Percentiles rank a stretch among this genome's conserved stretches.
Evolutionary conservation across 2,797 vertebrate species (phyloP).

Genomic region (Xyrichtys novacula): DNA sequence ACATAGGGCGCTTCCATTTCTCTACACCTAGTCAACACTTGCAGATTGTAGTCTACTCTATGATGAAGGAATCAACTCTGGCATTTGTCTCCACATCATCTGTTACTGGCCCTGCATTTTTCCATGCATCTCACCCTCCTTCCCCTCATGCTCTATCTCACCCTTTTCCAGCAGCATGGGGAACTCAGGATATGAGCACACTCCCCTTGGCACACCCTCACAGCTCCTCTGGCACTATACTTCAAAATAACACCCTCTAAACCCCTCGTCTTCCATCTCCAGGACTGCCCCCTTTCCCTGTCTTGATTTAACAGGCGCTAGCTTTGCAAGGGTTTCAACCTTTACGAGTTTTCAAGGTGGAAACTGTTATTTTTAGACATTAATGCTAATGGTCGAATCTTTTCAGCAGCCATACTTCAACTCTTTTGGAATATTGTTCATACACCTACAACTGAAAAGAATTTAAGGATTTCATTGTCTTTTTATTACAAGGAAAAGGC

Average conservation of each 20-base stretch:
- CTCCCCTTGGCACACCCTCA: slow-evolving; percentile 80
- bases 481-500: too few species aligned
- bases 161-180: slow-evolving; percentile 54
- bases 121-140: slow-evolving; percentile 63
- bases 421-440: too few species aligned
- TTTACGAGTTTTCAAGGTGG: slow-evolving; percentile 66
- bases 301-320: slow-evolving; percentile 69
- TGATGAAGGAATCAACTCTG: slow-evolving; percentile 65
- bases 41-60: slow-evolving; percentile 56
- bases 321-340: slow-evolving; percentile 69
- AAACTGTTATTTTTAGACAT: slow-evolving; percentile 66
- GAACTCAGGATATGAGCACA: slow-evolving; percentile 69
- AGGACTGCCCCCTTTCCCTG: slow-evolving; percentile 59
- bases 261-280: slow-evolving; percentile 59
- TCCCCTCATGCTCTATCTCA: slow-evolving; percentile 38
- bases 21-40: slow-evolving; percentile 35
- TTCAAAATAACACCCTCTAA: slow-evolving; percentile 82
- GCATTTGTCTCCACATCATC: slow-evolving; percentile 53
- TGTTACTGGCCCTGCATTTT: slow-evolving; percentile 55
- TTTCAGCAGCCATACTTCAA: slow-evolving; percentile 42
- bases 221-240: slow-evolving; percentile 79
- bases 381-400: slow-evolving; percentile 45
- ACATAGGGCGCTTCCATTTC: slow-evolving; percentile 28
- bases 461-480: too few species aligned
- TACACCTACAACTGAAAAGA: too few species aligned